Conservation (phyloP, 1,140 invertebrate genomes). For the Leptonema lineaticorne region DNA sequence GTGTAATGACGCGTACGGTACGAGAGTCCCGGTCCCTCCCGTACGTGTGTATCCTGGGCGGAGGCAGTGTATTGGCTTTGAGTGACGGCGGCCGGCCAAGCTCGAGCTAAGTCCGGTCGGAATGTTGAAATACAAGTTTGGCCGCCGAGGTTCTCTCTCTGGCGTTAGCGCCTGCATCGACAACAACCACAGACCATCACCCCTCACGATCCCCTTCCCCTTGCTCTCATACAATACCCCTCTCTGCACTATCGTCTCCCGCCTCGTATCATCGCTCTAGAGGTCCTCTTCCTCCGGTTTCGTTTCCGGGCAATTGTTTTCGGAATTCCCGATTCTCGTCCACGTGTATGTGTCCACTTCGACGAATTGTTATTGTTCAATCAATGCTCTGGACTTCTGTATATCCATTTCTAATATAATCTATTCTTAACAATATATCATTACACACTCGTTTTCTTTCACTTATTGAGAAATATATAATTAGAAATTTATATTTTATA, state of each 20-base stretch:
- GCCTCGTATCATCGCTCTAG: background rate
- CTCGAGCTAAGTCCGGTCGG: conserved; percentile 38
- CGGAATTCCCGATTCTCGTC: too few species aligned
- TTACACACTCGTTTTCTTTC: too few species aligned
- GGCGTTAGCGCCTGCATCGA: background rate
- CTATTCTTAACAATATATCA: too few species aligned
- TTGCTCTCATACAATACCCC: background rate
- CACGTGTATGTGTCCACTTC: too few species aligned
- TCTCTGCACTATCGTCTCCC: background rate
- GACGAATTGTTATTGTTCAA: too few species aligned
- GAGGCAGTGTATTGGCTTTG: conserved; percentile 22
- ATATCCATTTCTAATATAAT: too few species aligned
- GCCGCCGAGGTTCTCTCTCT: background rate
- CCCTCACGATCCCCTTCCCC: background rate
- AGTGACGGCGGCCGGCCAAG: conserved; percentile 28
- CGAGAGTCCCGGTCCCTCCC: background rate
- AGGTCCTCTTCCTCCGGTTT: background rate
- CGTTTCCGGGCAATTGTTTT: background rate
- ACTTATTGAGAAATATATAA: too few species aligned
- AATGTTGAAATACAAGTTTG: conserved; percentile 43
- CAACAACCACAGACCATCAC: conserved; percentile 6
- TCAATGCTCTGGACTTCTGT: too few species aligned
- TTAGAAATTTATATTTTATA: too few species aligned
- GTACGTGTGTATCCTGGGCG: background rate
- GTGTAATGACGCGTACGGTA: background rate